phyloP scores from a whole-genome alignment of 2,797 vertebrate species.

The Sebastes hopkinsi region DNA sequence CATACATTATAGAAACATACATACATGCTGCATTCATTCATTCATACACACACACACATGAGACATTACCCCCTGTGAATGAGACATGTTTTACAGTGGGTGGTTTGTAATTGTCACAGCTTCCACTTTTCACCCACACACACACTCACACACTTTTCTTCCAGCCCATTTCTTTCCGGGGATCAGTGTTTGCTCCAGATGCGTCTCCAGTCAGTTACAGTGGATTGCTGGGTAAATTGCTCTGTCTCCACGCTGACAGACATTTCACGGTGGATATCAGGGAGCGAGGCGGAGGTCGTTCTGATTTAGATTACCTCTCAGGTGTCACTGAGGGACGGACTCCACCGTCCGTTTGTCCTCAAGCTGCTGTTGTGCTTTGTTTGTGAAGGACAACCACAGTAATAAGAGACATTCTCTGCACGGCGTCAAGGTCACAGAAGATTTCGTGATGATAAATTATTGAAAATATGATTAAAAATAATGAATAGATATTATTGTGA shows the following conservation, averaged over 20 bases:
- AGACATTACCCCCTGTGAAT: background rate
- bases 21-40: background rate
- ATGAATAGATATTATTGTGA: background rate
- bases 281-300: background rate
- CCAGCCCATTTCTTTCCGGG: constrained; percentile 16
- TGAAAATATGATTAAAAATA: background rate
- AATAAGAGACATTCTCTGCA: background rate
- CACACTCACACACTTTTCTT: constrained; percentile 14
- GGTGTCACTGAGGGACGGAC: constrained; percentile 4
- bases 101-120: constrained; percentile 34
- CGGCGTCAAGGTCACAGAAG: constrained; percentile 2
- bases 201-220: constrained; percentile 12
- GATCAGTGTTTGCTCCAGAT: constrained; percentile 30
- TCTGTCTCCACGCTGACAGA: constrained; percentile 50
- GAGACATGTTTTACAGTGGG: constrained; percentile 8
- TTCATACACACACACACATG: background rate
- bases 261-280: constrained; percentile 44
- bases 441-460: background rate
- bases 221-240: constrained; percentile 53
- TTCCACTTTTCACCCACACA: background rate
- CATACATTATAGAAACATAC: constrained; percentile 11
- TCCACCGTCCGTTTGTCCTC: constrained; percentile 10
- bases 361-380: background rate
- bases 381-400: constrained; percentile 44
- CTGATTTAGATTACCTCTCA: constrained; percentile 43